Evolutionary conservation across 2,113 vertebrate species (phyloP).

Genomic region (Phrynocephalus versicolor): DNA sequence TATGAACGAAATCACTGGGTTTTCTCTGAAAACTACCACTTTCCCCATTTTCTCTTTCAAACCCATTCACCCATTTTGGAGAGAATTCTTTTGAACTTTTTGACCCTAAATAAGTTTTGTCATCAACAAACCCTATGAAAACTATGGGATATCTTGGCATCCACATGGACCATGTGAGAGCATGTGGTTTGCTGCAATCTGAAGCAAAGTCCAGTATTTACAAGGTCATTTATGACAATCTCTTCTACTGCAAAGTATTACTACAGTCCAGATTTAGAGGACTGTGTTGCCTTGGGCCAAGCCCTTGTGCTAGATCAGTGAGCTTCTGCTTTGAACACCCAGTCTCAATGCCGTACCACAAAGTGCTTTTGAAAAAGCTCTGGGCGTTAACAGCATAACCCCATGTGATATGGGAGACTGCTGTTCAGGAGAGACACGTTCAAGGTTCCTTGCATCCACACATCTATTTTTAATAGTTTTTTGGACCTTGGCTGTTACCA

Average conservation of each 20-base stretch:
- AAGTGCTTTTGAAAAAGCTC: neutral
- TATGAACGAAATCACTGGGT: no score
- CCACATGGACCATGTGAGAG: neutral
- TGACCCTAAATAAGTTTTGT: neutral
- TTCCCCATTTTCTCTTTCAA: neutral
- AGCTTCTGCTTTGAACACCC: neutral
- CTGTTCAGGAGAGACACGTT: neutral
- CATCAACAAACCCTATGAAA: neutral
- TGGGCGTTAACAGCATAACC: neutral
- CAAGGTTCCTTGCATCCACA: neutral
- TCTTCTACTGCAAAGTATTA: neutral
- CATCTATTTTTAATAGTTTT: neutral
- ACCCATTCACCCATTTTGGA: neutral
- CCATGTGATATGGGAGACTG: neutral
- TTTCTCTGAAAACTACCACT: no score
- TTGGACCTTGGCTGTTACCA: neutral
- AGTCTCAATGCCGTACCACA: neutral
- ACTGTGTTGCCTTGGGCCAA: neutral
- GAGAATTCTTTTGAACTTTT: neutral
- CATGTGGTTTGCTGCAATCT: neutral
- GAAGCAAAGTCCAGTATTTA: neutral
- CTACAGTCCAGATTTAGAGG: neutral
- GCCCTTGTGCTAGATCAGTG: neutral
- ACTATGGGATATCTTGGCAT: neutral
- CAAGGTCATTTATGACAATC: neutral